These are phyloP conservation scores for Pollachius pollachius DNA, from an alignment of 2,113 vertebrate genomes.

Conservation along the genomic window DNA sequence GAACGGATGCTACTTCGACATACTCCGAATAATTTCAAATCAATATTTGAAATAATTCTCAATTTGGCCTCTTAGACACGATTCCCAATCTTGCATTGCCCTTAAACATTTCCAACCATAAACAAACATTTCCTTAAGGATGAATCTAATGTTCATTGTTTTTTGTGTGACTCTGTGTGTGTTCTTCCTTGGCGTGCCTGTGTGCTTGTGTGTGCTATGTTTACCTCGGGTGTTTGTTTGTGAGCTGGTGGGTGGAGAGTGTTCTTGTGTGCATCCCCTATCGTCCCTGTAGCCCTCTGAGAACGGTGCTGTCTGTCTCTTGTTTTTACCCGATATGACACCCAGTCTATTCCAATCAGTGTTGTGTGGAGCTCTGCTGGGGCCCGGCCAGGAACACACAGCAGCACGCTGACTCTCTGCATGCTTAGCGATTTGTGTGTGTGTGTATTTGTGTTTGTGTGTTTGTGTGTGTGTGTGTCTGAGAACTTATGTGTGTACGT, in stretches of 20 bases:
- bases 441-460: too few relatives aligned
- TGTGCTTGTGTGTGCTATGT: background rate
- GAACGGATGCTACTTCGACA: too few relatives aligned
- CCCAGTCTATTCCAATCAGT: conserved; percentile 84
- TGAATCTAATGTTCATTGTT: too few relatives aligned
- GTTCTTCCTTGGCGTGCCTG: background rate
- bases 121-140: too few relatives aligned
- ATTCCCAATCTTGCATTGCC: too few relatives aligned
- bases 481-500: too few relatives aligned
- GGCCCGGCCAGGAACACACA: conserved; percentile 63
- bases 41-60: too few relatives aligned
- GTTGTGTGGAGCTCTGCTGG: conserved; percentile 67
- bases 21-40: too few relatives aligned
- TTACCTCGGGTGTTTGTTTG: conserved; percentile 6
- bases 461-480: too few relatives aligned
- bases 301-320: conserved; percentile 62
- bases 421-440: too few relatives aligned
- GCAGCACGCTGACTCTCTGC: conserved; percentile 17
- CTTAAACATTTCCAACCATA: too few relatives aligned
- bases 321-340: conserved; percentile 89
- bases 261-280: conserved; percentile 40
- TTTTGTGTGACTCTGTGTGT: background rate
- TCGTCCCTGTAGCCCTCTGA: conserved; percentile 66
- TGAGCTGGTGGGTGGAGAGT: conserved; percentile 17
- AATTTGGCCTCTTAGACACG: too few relatives aligned